phyloP scores from a whole-genome alignment of 2,888 invertebrate species.

The Rhagonycha fulva region DNA sequence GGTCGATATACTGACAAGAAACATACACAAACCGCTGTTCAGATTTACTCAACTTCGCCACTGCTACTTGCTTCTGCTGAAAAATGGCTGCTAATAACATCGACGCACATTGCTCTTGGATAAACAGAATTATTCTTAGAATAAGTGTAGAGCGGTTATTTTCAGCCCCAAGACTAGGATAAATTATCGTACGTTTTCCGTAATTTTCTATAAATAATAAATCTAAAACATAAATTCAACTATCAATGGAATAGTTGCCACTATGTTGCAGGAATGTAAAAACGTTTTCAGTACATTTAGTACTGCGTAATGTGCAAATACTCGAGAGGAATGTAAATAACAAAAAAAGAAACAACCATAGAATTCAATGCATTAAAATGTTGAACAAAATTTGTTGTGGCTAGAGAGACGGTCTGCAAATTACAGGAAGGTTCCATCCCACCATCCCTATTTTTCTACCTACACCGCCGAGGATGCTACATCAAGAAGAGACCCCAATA shows the following conservation, averaged over 20 bases:
- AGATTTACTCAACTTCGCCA: constrained; percentile 5
- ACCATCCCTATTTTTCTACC: background rate
- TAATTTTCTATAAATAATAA: background rate
- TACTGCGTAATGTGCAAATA: background rate
- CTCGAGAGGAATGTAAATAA: background rate
- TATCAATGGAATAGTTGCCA: background rate
- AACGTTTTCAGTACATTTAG: background rate
- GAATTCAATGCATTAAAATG: background rate
- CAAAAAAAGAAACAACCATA: background rate
- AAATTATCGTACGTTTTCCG: constrained; percentile 16
- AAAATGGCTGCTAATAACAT: constrained; percentile 14
- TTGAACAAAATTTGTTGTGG: background rate
- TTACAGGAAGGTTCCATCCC: background rate
- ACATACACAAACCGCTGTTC: background rate
- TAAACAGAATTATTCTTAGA: constrained; percentile 37
- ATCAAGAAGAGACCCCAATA: background rate
- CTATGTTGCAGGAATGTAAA: background rate
- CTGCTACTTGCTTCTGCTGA: background rate
- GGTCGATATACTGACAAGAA: constrained; percentile 7
- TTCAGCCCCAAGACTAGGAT: constrained; percentile 23
- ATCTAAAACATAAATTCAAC: background rate
- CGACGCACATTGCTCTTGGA: constrained; percentile 32
- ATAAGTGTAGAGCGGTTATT: constrained; percentile 26
- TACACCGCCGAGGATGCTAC: background rate
- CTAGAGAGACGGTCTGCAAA: background rate